Evolutionary conservation across 1,140 invertebrate genomes (phyloP).

Genomic region (Anastrepha ludens): DNA sequence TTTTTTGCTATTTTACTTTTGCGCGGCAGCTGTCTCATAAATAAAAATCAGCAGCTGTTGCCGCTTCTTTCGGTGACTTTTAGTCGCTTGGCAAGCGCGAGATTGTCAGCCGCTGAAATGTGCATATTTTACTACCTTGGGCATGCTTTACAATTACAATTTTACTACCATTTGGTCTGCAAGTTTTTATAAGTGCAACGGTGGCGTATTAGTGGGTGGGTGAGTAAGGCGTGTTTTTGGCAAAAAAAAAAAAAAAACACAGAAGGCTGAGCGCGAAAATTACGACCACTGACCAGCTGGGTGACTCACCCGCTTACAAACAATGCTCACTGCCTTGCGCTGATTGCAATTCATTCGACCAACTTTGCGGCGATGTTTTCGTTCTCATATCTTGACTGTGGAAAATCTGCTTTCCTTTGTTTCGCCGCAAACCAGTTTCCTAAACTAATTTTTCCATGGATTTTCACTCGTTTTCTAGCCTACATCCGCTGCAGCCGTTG

Average conservation of each 20-base stretch:
- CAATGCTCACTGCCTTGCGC: neutral
- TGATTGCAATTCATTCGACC: neutral
- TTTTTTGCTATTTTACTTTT: constrained; percentile 1
- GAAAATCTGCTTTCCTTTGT: neutral
- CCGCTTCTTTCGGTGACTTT: neutral
- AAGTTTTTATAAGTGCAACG: neutral
- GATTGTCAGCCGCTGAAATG: constrained; percentile 9
- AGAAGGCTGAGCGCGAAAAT: neutral
- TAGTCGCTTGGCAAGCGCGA: neutral
- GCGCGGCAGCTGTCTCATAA: neutral
- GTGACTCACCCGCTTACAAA: neutral
- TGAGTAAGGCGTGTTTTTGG: neutral
- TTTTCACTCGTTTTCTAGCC: neutral
- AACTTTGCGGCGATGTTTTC: neutral
- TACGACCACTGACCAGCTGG: neutral
- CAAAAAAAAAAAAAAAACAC: too few relatives aligned
- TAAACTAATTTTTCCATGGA: neutral
- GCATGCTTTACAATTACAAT: neutral
- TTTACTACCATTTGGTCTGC: neutral
- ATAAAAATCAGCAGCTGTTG: constrained; percentile 1
- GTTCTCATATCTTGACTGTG: neutral
- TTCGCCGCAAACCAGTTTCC: neutral
- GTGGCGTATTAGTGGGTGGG: too few relatives aligned
- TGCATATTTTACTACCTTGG: constrained; percentile 21
- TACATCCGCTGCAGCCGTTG: neutral